A percentile compares a stretch with the other conserved stretches of the same genome.
Conservation (phyloP, 2,113 vertebrate genomes). For the Spea bombifrons region DNA sequence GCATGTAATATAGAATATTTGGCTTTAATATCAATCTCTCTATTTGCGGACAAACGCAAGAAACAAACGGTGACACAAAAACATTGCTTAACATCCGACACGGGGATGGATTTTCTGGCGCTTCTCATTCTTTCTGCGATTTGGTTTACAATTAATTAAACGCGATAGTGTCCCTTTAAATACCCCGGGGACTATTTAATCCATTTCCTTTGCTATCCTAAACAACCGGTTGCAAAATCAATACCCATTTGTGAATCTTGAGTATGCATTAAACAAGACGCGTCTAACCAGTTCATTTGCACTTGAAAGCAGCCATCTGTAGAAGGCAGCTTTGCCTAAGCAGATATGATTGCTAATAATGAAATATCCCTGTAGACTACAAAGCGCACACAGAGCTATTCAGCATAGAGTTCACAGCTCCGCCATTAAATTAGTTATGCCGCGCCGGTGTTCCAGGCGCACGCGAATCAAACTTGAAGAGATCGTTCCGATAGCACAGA, state of each 20-base stretch:
- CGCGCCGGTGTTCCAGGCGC: constrained; percentile 69
- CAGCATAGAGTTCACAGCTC: constrained; percentile 92
- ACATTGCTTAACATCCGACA: constrained; percentile 71
- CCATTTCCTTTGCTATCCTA: constrained; percentile 96
- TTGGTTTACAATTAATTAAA: constrained; percentile 97
- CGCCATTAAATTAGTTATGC: constrained; percentile 92
- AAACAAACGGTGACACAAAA: constrained; percentile 44
- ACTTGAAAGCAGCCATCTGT: constrained; percentile 99
- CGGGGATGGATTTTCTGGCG: constrained; percentile 81
- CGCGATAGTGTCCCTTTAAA: constrained; percentile 98
- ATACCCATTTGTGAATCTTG: constrained; percentile 99
- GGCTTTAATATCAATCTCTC: no score
- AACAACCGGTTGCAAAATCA: constrained; percentile 96
- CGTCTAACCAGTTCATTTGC: constrained; percentile 99
- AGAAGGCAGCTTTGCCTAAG: constrained; percentile 99
- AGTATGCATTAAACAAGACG: constrained; percentile 99
- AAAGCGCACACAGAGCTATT: constrained; percentile 89
- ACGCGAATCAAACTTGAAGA: constrained; percentile 69
- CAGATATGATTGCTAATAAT: constrained; percentile 99
- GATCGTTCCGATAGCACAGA: constrained; percentile 72
- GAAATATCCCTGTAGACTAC: constrained; percentile 97
- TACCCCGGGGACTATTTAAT: constrained; percentile 99
- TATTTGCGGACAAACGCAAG: no score
- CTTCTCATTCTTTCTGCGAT: constrained; percentile 64
- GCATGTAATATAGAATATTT: no score